Conservation (phyloP, 2,888 invertebrate genomes). For the Tribolium freemani region DNA sequence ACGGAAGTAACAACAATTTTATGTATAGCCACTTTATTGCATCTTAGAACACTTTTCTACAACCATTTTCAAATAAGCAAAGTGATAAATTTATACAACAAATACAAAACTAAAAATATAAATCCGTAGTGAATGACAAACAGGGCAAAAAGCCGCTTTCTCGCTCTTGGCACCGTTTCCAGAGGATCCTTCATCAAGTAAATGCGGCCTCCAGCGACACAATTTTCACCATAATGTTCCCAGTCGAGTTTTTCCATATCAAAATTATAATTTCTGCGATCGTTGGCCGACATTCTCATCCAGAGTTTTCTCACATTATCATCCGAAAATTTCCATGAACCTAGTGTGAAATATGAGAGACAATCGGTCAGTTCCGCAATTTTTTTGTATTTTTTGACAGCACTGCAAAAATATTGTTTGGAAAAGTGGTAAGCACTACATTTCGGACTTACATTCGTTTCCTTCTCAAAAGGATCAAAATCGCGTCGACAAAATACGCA, state of each 20-base stretch:
- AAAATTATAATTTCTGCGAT: slow-evolving; percentile 77
- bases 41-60: not conserved
- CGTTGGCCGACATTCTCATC: slow-evolving; percentile 69
- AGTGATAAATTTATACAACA: not conserved
- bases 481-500: slow-evolving; percentile 15
- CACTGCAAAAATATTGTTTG: slow-evolving; percentile 60
- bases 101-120: not conserved
- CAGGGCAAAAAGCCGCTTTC: slow-evolving; percentile 46
- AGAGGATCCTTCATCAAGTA: slow-evolving; percentile 81
- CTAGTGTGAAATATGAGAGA: slow-evolving; percentile 80
- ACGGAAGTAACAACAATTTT: no score
- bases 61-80: not conserved
- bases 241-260: slow-evolving; percentile 66
- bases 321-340: slow-evolving; percentile 81
- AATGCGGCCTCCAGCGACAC: slow-evolving; percentile 67
- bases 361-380: slow-evolving; percentile 83
- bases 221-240: slow-evolving; percentile 76
- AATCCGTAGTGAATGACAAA: not conserved
- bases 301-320: slow-evolving; percentile 75
- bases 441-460: slow-evolving; percentile 9
- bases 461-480: not conserved
- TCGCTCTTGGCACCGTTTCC: slow-evolving; percentile 78
- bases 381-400: slow-evolving; percentile 83
- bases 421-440: not conserved
- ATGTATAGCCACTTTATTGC: no score